phyloP scores from a whole-genome alignment of 2,113 vertebrate species.

The Pollachius pollachius region DNA sequence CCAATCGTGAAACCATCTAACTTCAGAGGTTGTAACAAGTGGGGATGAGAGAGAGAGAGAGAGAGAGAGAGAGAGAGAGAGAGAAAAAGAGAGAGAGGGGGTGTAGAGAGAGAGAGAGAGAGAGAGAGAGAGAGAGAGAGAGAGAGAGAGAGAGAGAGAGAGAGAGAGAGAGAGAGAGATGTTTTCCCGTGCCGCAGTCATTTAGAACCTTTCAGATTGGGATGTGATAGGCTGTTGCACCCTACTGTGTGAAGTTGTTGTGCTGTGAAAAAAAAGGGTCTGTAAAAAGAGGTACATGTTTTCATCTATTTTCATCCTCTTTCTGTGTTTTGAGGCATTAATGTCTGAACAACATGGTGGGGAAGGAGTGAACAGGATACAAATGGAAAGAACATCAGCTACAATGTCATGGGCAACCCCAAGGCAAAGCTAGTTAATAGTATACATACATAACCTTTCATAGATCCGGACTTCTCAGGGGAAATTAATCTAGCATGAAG shows the following conservation, averaged over 20 bases:
- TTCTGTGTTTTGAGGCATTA: constrained; percentile 48
- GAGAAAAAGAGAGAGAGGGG: too few relatives aligned
- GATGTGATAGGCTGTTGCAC: too few relatives aligned
- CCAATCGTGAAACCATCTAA: too few relatives aligned
- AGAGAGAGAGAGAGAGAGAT: not conserved
- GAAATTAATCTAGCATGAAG: constrained; percentile 70
- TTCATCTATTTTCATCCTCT: constrained; percentile 28
- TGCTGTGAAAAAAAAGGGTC: constrained; percentile 8
- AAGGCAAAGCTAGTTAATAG: constrained; percentile 71
- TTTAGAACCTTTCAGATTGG: too few relatives aligned
- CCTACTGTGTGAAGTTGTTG: constrained; percentile 24
- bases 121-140: too few relatives aligned
- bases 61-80: too few relatives aligned
- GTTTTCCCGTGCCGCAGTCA: constrained; percentile 5
- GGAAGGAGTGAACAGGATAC: not conserved
- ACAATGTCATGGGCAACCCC: constrained; percentile 59
- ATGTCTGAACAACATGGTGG: constrained; percentile 20
- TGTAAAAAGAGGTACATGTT: not conserved
- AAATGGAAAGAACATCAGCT: constrained; percentile 40
- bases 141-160: not conserved
- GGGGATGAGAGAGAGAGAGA: too few relatives aligned
- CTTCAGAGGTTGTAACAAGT: too few relatives aligned
- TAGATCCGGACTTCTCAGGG: constrained; percentile 45
- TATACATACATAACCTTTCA: constrained; percentile 71
- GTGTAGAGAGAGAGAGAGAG: too few relatives aligned